These are phyloP conservation scores for Halocynthia roretzi DNA, from an alignment of 23 tunicate species.

Conservation along the genomic window DNA sequence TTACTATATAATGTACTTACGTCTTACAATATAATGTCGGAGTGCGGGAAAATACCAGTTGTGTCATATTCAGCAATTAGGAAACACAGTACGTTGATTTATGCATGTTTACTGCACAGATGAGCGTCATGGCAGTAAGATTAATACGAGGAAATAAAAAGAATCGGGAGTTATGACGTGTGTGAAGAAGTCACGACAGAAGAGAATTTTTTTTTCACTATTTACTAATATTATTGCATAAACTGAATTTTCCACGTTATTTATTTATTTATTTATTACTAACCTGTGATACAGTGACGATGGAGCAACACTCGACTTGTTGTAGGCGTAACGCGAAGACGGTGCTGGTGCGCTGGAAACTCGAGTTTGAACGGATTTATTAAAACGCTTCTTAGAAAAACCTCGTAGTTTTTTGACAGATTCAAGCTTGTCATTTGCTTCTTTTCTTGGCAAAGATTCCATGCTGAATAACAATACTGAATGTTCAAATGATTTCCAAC, in stretches of 20 bases:
- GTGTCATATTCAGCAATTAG: too few species aligned
- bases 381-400: background rate
- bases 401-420: conserved; percentile 54
- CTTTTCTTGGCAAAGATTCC: conserved; percentile 70
- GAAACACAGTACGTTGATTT: too few species aligned
- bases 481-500: background rate
- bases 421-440: conserved; percentile 59
- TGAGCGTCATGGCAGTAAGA: too few species aligned
- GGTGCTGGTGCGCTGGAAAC: background rate
- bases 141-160: too few species aligned
- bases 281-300: conserved; percentile 75
- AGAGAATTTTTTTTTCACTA: too few species aligned
- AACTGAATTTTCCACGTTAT: background rate
- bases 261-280: background rate
- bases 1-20: too few species aligned
- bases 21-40: too few species aligned
- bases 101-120: too few species aligned
- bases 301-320: conserved; percentile 57
- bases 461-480: conserved; percentile 19
- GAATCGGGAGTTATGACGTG: too few species aligned
- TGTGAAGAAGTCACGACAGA: too few species aligned
- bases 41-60: too few species aligned
- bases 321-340: conserved; percentile 47
- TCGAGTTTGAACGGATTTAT: background rate
- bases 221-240: too few species aligned